These are phyloP conservation scores for Leptopilina myrica DNA, from an alignment of 2,888 invertebrate genomes.

Conservation along the genomic window DNA sequence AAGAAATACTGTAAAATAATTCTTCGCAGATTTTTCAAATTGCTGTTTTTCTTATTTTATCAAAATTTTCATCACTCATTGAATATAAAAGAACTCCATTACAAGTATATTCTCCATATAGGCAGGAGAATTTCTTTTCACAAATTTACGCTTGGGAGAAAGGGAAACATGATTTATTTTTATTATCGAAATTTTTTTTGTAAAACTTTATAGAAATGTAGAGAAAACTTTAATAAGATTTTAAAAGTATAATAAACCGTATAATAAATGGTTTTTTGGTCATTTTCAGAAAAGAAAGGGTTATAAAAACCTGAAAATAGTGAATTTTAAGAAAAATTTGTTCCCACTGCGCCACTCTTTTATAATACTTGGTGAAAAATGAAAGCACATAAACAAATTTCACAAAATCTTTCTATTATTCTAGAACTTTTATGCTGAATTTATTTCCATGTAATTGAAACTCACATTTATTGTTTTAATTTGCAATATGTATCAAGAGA, in stretches of 20 bases:
- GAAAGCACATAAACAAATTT: slow-evolving; percentile 56
- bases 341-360: slow-evolving; percentile 27
- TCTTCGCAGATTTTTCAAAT: not conserved
- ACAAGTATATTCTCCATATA: not conserved
- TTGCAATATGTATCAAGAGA: slow-evolving; percentile 52
- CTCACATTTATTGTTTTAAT: slow-evolving; percentile 56
- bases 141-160: slow-evolving; percentile 14
- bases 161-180: not conserved
- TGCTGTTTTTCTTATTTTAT: not conserved
- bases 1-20: not conserved
- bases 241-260: not conserved
- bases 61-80: not conserved
- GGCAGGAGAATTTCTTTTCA: not conserved
- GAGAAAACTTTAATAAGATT: not conserved
- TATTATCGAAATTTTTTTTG: not conserved
- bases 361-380: slow-evolving; percentile 2
- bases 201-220: not conserved
- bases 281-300: not conserved
- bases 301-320: not conserved
- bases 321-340: not conserved
- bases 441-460: slow-evolving; percentile 27
- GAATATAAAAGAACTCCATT: not conserved
- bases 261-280: not conserved
- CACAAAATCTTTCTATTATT: slow-evolving; percentile 23
- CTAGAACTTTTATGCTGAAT: not conserved